phyloP scores from a whole-genome alignment of 2,113 vertebrate genomes.

The Onychostruthus taczanowskii region DNA sequence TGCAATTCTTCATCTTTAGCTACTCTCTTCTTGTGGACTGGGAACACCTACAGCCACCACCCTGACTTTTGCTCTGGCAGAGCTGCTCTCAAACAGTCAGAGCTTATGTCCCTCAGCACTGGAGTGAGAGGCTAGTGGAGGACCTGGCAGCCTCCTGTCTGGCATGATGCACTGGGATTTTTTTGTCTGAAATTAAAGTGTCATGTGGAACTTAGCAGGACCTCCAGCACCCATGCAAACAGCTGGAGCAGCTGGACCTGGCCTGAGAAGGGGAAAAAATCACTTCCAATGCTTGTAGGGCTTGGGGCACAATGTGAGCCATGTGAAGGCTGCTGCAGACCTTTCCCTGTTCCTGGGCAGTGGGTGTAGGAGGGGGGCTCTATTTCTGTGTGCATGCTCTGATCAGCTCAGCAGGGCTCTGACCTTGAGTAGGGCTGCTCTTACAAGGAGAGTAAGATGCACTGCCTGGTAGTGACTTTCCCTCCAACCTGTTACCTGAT shows the following conservation, averaged over 20 bases:
- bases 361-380: not conserved
- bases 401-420: not conserved
- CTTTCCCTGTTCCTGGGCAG: not conserved
- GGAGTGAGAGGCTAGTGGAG: rapidly evolving
- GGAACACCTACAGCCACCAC: no score
- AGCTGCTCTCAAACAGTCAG: not conserved
- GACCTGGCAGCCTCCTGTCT: not conserved
- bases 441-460: not conserved
- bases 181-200: not conserved
- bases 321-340: not conserved
- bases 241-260: not conserved
- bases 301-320: not conserved
- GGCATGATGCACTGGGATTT: not conserved
- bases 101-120: not conserved
- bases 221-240: not conserved
- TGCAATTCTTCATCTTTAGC: not conserved
- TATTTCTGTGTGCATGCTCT: rapidly evolving
- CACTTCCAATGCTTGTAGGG: not conserved
- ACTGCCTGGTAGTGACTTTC: not conserved
- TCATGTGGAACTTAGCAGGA: not conserved
- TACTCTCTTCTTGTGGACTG: not conserved
- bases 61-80: not conserved
- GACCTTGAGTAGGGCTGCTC: not conserved
- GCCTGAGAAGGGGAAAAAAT: not conserved
- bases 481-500: not conserved